A percentile compares a stretch with the other conserved stretches of the same genome.
Conservation (phyloP, 2,113 vertebrate species). For the Triplophysa siluroides region DNA sequence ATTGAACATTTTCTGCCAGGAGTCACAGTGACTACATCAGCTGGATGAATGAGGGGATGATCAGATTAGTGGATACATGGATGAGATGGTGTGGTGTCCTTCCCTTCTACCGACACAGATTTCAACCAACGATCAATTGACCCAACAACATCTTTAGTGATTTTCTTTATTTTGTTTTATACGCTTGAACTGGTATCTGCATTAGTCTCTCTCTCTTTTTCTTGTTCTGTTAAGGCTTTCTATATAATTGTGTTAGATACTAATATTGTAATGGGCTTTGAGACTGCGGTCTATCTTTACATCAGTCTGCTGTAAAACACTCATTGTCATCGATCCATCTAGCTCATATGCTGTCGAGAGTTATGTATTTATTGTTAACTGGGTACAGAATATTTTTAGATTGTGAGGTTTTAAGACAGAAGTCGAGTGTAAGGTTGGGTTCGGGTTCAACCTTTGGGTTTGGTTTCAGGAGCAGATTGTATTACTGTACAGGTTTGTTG, state of each 20-base stretch:
- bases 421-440: neutral
- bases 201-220: neutral
- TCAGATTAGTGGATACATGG: too few relatives aligned
- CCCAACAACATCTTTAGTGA: too few relatives aligned
- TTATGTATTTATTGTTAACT: too few relatives aligned
- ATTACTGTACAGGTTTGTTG: neutral
- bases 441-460: neutral
- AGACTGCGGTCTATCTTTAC: neutral
- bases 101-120: too few relatives aligned
- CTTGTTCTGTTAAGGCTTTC: neutral
- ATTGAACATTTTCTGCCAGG: neutral
- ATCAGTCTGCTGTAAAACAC: neutral
- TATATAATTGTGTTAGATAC: neutral
- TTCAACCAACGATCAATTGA: too few relatives aligned
- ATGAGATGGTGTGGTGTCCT: too few relatives aligned
- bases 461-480: neutral
- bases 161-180: too few relatives aligned
- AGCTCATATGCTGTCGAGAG: too few relatives aligned
- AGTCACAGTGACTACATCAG: constrained; percentile 8
- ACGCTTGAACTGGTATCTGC: too few relatives aligned
- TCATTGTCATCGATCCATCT: neutral
- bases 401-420: too few relatives aligned
- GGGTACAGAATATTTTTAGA: too few relatives aligned
- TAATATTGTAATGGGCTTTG: neutral
- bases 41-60: too few relatives aligned